Evolutionary conservation across 92 coral and sea anemone genomes (phyloP), one percentile per base, ranked within the genome.

Genomic region (Paramuricea clavata): DNA sequence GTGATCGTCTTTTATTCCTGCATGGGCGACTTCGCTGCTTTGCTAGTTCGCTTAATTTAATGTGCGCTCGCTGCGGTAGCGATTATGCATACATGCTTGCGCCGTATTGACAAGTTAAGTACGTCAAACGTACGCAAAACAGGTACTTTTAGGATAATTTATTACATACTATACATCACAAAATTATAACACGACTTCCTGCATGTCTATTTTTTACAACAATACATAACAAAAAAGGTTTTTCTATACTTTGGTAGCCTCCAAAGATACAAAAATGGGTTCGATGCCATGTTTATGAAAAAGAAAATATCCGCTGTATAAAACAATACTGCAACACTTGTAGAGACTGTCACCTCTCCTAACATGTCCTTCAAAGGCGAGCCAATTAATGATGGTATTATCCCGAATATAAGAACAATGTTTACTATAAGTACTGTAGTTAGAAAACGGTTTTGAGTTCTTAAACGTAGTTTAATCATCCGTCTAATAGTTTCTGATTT

Each of bases 191-290:
- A 39, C 10, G 44, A 4, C 5, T 4, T 4, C 10, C 44, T 39
- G 44, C 27, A 54, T 21, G 8, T 19, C 19, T 54, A 54, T 19
- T 19, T 65, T 65, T 65, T 65, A 10, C 39, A 28, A 30, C 81
- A 74, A 23, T 74, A 74, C 59, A 49, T 22, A 6, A 23, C 35
- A 47, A 44, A 30, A 22, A 74, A 43, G 0, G 81, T 74, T 74
- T 43, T 74, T n/a, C 81, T 22, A 44, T 74, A 74, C 25, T 74
- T 74, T 27, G 81, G 81, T 12, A 74, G 47, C 19, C 81, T 47
- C 81, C 81, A 74, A 65, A 65, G 9, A 8, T 74, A 74, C 39
- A 74, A 41, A 44, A 74, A 49, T 74, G 61, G 81, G 39, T 74
- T 74, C 3, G 19, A 27, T 22, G 35, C 62, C 15, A n/a, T 43